Evolutionary conservation across 2,888 invertebrate species (phyloP), one percentile per base, ranked within the genome.

Genomic region (Lepetodrilus schrolli): DNA sequence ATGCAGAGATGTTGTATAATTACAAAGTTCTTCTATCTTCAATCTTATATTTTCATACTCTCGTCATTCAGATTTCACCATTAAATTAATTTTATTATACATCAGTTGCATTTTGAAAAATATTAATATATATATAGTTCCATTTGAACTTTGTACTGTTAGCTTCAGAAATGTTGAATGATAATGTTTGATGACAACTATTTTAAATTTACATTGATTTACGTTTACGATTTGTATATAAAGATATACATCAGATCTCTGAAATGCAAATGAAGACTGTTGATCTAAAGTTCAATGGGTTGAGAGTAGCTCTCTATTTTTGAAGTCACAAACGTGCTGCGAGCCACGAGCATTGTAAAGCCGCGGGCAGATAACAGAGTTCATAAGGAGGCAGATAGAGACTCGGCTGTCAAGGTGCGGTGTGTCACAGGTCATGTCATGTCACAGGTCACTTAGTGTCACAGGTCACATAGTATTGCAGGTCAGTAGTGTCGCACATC

Each of bases 401-500:
- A 58, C 13, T 34, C 21, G n/a, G n/a, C n/a, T 58, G 26, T 30
- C 17, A 26, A 58, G 58, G 58, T 58, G 58, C 34, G 58, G 58
- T 30, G 58, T 1, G 58, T 26, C 34, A 58, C 30, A 58, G 26
- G 34, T 17, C 17, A 30, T 34, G 58, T 58, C 34, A 58, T 58
- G 30, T 58, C 17, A 58, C 58, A 30, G 34, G 21, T 10, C 34
- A 26, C 26, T 58, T n/a, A n/a, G 58, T 1, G 58, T 26, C 34
- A 58, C 30, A 58, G 26, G 34, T 17, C 17, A 30, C 58, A 34
- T 58, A 30, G 34, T 58, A 26, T 58, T n/a, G 34, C 58, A 30
- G 34, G 21, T 10, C 34, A 26, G 26, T 58, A n/a, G 58, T 58
- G 58, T 58, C 58, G 34, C 23, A 26, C 17, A 17, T 34, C 30